Evolutionary conservation across 2,797 vertebrate species (phyloP), one percentile per base, ranked within the genome.

Genomic region (Ptychadena robeensis): DNA sequence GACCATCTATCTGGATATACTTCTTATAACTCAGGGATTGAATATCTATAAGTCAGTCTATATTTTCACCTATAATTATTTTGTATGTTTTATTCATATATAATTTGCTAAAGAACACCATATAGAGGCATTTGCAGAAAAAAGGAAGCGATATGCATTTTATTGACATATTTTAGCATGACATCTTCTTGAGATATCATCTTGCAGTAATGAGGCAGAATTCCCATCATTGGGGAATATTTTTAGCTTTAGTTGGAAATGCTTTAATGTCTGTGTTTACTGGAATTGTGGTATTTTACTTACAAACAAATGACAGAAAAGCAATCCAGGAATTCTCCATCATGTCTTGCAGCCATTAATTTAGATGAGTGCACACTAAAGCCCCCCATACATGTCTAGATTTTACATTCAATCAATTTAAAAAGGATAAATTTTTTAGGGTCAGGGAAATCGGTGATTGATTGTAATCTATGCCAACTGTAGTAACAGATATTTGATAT

Each of bases 241-340:
- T 57, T 79, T 79, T 59, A 59, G 27, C n/a, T 6, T n/a, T n/a
- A n/a, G 9, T n/a, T 22, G 48, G 4, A 78, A 69, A 78, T 78
- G 6, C 28, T 15, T 69, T 68, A 68, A 57, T 25, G 65, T 37
- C 76, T 79, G 65, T 57, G 63, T 79, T 57, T 79, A 30, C 44
- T 38, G 73, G 9, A 67, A 31, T 61, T 61, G 59, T 37, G 22
- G 30, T 32, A 79, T 69, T 70, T 59, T 25, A 14, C 38, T 32
- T 69, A 48, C 40, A 69, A 79, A 69, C 76, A 79, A 79, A 57
- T 79, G 32, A 59, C 65, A 59, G 40, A 73, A 27, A 28, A 61
- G 22, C 15, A 6, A n/a, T n/a, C 44, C 15, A 9, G 15, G 44
- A 22, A 48, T 48, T 22, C 44, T 22, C 4, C 44, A 53, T 5